phyloP scores from a whole-genome alignment of 2,113 vertebrate species.

The Hiodon tergisus region DNA sequence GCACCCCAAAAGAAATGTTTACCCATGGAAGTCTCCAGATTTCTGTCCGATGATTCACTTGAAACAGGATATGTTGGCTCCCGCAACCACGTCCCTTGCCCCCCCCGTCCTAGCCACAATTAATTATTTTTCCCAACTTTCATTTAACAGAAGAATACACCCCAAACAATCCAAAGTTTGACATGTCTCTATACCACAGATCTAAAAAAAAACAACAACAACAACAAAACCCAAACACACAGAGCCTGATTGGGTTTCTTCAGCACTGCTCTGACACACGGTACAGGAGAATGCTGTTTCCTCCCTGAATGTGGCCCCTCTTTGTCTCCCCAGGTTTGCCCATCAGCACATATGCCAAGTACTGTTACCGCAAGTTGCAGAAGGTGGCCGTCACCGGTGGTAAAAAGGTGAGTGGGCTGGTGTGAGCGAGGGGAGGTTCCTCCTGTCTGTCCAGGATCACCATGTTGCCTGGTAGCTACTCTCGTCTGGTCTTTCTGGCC shows the following conservation, averaged over 20 bases:
- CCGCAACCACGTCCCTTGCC: background rate
- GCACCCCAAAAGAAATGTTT: background rate
- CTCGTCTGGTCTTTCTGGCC: background rate
- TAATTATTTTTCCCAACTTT: background rate
- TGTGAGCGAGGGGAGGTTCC: background rate
- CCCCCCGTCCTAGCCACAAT: background rate
- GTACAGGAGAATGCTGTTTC: background rate
- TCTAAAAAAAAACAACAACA: too few species aligned
- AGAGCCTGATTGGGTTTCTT: too few species aligned
- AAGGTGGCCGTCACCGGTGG: conserved; percentile 71
- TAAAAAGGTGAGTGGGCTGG: conserved; percentile 63
- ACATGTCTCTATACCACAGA: too few species aligned
- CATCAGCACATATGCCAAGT: conserved; percentile 72
- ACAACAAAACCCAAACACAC: too few species aligned
- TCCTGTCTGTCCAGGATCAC: background rate
- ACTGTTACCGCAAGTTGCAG: conserved; percentile 74
- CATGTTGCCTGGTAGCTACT: background rate
- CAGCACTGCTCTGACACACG: background rate
- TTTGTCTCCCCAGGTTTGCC: conserved; percentile 56
- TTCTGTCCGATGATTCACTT: background rate
- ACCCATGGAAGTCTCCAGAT: background rate
- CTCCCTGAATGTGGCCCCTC: background rate
- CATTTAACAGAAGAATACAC: background rate
- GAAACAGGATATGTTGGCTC: background rate
- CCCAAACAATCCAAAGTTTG: too few species aligned